These are phyloP conservation scores for Linyphia triangularis DNA, from an alignment of 2,888 invertebrate species.

Conservation along the genomic window DNA sequence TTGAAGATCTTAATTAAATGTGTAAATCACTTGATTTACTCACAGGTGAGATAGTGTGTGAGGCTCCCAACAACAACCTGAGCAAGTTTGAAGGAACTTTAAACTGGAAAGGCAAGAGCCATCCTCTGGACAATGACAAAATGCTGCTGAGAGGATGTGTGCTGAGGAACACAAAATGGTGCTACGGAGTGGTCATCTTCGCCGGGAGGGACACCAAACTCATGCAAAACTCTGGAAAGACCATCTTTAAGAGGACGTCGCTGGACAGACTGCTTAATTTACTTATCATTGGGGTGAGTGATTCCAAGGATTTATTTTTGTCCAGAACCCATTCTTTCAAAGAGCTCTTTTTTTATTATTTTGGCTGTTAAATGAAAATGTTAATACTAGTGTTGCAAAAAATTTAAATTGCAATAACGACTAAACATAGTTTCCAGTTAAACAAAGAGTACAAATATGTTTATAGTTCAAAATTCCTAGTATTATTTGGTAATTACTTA, in stretches of 20 bases:
- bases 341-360: too few relatives aligned
- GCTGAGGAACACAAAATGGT: constrained; percentile 95
- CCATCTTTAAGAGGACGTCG: constrained; percentile 99
- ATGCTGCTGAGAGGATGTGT: constrained; percentile 97
- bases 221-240: constrained; percentile 99
- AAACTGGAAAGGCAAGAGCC: constrained; percentile 84
- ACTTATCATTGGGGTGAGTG: constrained; percentile 96
- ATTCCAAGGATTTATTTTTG: too few relatives aligned
- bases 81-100: constrained; percentile 98
- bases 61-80: constrained; percentile 98
- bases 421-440: too few relatives aligned
- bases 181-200: constrained; percentile 97
- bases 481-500: too few relatives aligned
- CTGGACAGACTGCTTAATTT: constrained; percentile 99
- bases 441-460: too few relatives aligned
- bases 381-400: too few relatives aligned
- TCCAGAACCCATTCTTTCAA: too few relatives aligned
- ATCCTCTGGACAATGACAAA: constrained; percentile 97
- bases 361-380: too few relatives aligned
- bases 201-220: constrained; percentile 99
- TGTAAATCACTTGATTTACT: constrained; percentile 32
- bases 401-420: too few relatives aligned
- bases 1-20: neutral
- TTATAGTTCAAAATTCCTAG: too few relatives aligned
- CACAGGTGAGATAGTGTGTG: constrained; percentile 91